Conservation (phyloP, 2,113 vertebrate genomes). For the Thryonomys swinderianus region DNA sequence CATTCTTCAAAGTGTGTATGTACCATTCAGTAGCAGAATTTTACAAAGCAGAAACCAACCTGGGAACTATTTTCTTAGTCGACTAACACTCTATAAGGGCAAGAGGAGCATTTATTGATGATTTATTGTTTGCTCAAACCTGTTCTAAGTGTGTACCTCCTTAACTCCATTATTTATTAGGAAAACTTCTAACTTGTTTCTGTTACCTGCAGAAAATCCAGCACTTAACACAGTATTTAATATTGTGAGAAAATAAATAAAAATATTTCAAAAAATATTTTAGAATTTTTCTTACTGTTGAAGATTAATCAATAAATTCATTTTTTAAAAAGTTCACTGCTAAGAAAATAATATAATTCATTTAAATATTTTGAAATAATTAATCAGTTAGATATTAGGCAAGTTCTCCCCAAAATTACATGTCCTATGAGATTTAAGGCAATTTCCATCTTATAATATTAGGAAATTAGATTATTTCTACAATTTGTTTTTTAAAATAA, state of each 20-base stretch:
- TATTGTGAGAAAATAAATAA: neutral
- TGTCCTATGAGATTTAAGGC: too few species aligned
- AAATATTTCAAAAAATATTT: neutral
- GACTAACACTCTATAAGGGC: neutral
- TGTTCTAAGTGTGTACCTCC: neutral
- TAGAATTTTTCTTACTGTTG: neutral
- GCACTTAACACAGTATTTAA: neutral
- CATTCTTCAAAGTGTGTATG: rapidly evolving
- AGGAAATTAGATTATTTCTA: slow-evolving; percentile 39
- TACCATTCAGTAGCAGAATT: neutral
- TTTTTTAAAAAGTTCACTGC: neutral
- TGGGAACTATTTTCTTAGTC: neutral
- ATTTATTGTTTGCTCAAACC: neutral
- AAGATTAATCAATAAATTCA: neutral
- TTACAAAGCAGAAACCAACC: slow-evolving; percentile 23
- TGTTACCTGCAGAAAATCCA: neutral
- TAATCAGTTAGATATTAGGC: neutral
- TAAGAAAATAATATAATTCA: neutral
- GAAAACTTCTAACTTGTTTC: neutral
- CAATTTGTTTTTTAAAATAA: neutral
- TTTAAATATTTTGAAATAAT: slow-evolving; percentile 53
- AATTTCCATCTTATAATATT: slow-evolving; percentile 6
- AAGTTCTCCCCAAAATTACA: neutral
- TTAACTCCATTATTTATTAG: neutral
- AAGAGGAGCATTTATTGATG: neutral